phyloP scores from a whole-genome alignment of 2,888 invertebrate genomes.

The Drosophila aldrichi region DNA sequence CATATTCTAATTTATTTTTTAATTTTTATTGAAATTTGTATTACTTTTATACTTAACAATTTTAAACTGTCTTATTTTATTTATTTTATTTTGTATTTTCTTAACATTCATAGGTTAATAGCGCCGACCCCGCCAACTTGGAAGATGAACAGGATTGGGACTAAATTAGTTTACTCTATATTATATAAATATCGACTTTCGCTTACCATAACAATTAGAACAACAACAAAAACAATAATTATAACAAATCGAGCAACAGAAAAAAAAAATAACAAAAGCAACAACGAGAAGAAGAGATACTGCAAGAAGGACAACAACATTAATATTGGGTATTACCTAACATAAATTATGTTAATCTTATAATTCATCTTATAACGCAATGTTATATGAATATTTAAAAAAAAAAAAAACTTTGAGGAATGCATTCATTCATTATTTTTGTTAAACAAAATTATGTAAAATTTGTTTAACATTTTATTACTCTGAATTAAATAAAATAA shows the following conservation, averaged over 20 bases:
- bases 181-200: neutral
- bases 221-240: neutral
- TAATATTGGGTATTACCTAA: neutral
- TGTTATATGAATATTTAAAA: neutral
- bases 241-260: neutral
- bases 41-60: too few relatives aligned
- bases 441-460: neutral
- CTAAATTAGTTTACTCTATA: slow-evolving; percentile 5
- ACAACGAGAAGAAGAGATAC: neutral
- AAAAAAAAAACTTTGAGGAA: neutral
- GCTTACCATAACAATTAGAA: neutral
- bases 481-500: neutral
- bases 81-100: slow-evolving; percentile 11
- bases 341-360: neutral
- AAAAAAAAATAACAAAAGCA: neutral
- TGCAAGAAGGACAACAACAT: neutral
- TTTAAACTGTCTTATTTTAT: neutral
- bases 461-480: neutral
- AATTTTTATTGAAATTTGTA: too few relatives aligned
- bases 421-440: slow-evolving; percentile 26
- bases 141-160: slow-evolving; percentile 75
- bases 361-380: neutral
- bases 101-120: slow-evolving; percentile 3
- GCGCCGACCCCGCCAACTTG: slow-evolving; percentile 40
- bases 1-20: too few relatives aligned